Percentiles rank a stretch among this genome's conserved stretches.
phyloP scores from a whole-genome alignment of 2,797 vertebrate genomes.

The Tragopan temminckii region DNA sequence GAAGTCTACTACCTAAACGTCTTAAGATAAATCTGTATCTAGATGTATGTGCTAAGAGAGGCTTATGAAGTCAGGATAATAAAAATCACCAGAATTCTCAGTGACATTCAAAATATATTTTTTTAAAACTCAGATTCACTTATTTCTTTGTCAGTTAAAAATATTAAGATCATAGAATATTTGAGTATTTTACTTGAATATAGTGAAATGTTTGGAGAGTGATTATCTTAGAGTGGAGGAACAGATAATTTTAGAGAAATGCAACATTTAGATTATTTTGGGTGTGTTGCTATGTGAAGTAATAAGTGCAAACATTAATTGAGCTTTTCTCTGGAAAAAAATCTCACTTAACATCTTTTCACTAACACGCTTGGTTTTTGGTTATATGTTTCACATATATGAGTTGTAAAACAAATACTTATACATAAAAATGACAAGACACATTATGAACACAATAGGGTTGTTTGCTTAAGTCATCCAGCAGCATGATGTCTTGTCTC shows the following conservation, averaged over 20 bases:
- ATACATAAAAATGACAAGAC: neutral
- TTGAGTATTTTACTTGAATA: neutral
- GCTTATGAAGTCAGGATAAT: neutral
- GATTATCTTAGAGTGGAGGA: neutral
- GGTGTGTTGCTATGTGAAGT: neutral
- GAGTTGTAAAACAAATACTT: neutral
- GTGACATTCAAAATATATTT: neutral
- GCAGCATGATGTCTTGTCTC: neutral
- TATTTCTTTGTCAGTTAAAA: neutral
- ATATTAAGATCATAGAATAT: neutral
- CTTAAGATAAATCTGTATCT: neutral
- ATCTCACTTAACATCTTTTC: neutral
- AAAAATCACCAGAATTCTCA: neutral
- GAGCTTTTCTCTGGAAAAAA: neutral
- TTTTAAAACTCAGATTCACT: neutral
- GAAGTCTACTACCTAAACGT: neutral
- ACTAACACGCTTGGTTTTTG: neutral
- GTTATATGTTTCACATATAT: neutral
- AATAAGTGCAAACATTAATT: conserved; percentile 5
- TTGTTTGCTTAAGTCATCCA: neutral
- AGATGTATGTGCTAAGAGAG: neutral
- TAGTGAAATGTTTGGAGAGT: neutral
- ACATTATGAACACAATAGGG: neutral
- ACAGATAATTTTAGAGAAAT: neutral
- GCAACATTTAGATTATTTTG: neutral